A percentile compares a stretch with the other conserved stretches of the same genome.
Conservation (phyloP, 2,113 vertebrate genomes). For the Anseranas semipalmata region DNA sequence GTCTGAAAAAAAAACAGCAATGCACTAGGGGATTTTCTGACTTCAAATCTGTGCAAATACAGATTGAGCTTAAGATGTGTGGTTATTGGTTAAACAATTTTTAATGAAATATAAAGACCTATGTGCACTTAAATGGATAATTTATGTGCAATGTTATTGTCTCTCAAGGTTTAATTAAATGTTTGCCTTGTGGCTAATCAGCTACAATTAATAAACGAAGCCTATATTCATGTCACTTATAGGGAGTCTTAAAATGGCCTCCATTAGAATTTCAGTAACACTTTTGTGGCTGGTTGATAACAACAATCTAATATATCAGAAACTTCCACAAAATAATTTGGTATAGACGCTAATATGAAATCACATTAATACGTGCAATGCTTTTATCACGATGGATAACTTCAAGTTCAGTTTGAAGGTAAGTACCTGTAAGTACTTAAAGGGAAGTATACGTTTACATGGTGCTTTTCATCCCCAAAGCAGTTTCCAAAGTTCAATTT, state of each 20-base stretch:
- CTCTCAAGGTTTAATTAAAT: conserved; percentile 84
- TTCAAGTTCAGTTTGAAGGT: neutral
- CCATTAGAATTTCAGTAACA: conserved; percentile 23
- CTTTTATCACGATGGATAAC: neutral
- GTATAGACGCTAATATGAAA: neutral
- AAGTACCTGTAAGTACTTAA: neutral
- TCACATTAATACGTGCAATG: neutral
- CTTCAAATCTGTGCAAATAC: conserved; percentile 61
- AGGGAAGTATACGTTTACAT: neutral
- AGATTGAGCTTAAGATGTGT: conserved; percentile 59
- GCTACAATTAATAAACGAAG: conserved; percentile 79
- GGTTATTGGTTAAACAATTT: conserved; percentile 73
- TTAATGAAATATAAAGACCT: conserved; percentile 81
- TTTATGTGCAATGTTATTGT: conserved; percentile 80
- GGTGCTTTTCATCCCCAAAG: neutral
- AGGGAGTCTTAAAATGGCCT: conserved; percentile 53
- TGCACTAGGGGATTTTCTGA: conserved; percentile 35
- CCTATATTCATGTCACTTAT: conserved; percentile 55
- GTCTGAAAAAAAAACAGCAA: conserved; percentile 26
- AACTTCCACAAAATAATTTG: neutral
- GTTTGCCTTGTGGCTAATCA: conserved; percentile 83
- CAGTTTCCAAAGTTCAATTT: neutral
- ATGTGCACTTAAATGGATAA: conserved; percentile 79
- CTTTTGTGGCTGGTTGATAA: neutral
- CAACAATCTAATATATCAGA: neutral